Base-by-base conservation (phyloP, 2,888 invertebrate genomes). In the Orthonevra nobilis region DNA sequence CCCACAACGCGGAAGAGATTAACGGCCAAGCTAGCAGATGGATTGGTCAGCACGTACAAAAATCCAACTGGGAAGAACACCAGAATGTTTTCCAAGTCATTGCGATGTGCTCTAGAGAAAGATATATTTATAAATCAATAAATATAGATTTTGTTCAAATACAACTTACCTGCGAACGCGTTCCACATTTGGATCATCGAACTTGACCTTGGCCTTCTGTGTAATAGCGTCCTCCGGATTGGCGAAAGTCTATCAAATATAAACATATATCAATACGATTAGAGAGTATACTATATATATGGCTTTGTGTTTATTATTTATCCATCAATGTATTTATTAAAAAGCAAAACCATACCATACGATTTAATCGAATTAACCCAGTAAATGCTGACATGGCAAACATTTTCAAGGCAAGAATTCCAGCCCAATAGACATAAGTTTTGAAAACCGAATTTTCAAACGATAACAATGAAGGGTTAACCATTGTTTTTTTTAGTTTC, bases 1-100 rank as follows among this genome's bases (percentile, higher is more conserved):
- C 90, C 89, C 84, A 90, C 91, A 4, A 89, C 83, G 40, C 91
- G 89, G 89, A 92, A 92, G 28, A 91, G 85, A 70, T 89, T 88
- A 6, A 89, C 84, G 3, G 92, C 92, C 58, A 89, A 17, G 61
- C 82, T 85, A 2, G 87, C 83, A 17, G 84, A 83, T 3, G 92
- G 92, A 42, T 89, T 87, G 0, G 90, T 91, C 64, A 90, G 81
- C 0, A 90, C 86, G 84, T 91, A 92, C 7, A 91, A 85, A 1
- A 90, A 84, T 5, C 90, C 91, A 70, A 90, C 84, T 17, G 89
- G 81, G 23, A 91, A 87, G 84, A 92, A 92, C 3, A 91, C 89
- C 2, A 91, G 84, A 75, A 92, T 91, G 84, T 92, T 92, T 85
- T 92, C 92, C 82, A 92, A 83, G 84, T 92, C 92, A 83, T 92